A percentile compares a stretch with the other conserved stretches of the same genome.
These are phyloP conservation scores for Oryctes rhinoceros DNA, from an alignment of 1,140 invertebrate genomes.

Conservation along the genomic window DNA sequence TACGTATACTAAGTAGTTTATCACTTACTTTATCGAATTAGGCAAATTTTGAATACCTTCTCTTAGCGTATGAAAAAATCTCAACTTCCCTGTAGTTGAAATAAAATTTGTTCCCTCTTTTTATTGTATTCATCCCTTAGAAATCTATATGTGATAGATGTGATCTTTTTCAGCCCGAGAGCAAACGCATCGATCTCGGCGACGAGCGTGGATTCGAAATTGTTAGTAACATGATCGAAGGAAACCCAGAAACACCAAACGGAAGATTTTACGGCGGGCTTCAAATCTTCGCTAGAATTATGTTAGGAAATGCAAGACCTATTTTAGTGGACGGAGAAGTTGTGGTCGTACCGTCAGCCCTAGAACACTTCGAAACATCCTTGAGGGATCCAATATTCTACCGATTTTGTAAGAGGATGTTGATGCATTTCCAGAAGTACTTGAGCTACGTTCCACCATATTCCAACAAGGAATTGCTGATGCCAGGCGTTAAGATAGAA, in stretches of 20 bases:
- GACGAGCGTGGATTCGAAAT: constrained; percentile 64
- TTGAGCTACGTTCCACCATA: constrained; percentile 64
- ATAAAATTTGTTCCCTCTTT: too few species aligned
- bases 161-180: constrained; percentile 51
- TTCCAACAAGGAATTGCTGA: constrained; percentile 67
- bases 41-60: too few species aligned
- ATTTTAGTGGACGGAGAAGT: constrained; percentile 53
- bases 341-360: constrained; percentile 56
- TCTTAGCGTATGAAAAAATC: too few species aligned
- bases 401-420: constrained; percentile 67
- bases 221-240: constrained; percentile 74
- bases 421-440: constrained; percentile 61
- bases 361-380: constrained; percentile 67
- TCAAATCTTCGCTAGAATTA: constrained; percentile 66
- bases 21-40: too few species aligned
- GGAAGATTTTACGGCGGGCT: constrained; percentile 70
- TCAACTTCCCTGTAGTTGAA: too few species aligned
- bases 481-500: constrained; percentile 70
- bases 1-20: too few species aligned
- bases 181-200: constrained; percentile 64
- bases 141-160: not conserved
- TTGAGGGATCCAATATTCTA: constrained; percentile 75
- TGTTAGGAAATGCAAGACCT: constrained; percentile 63
- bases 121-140: too few species aligned
- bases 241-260: constrained; percentile 73